A percentile compares a stretch with the other conserved stretches of the same genome.
phyloP scores from a whole-genome alignment of 2,888 invertebrate genomes.

The Leptura quadrifasciata region DNA sequence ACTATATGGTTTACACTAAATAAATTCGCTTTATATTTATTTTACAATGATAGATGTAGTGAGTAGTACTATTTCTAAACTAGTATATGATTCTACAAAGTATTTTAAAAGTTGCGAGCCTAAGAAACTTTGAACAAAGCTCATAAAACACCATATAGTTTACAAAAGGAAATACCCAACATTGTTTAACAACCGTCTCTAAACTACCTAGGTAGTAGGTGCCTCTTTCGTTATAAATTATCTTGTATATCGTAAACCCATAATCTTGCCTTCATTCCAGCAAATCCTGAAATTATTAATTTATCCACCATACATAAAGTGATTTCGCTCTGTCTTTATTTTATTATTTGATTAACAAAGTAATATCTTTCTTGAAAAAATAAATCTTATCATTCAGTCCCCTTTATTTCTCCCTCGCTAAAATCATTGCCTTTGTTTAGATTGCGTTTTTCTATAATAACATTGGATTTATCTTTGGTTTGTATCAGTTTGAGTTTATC shows the following conservation, averaged over 20 bases:
- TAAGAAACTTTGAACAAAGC: no score
- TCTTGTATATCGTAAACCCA: background rate
- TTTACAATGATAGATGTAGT: no score
- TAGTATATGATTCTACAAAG: no score
- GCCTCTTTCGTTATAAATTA: no score
- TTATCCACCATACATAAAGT: background rate
- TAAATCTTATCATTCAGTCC: background rate
- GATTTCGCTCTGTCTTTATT: background rate
- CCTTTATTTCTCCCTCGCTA: background rate
- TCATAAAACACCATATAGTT: no score
- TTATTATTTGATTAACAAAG: background rate
- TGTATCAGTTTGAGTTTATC: constrained; percentile 9
- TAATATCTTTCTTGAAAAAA: background rate
- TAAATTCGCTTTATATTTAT: no score
- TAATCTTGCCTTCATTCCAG: background rate
- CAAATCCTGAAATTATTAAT: background rate
- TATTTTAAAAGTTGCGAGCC: no score
- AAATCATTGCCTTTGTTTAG: constrained; percentile 2
- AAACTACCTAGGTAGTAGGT: no score
- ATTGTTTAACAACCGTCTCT: no score
- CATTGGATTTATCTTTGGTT: constrained; percentile 8
- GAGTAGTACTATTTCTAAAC: no score
- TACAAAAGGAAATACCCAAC: no score
- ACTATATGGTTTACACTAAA: no score
- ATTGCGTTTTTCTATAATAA: background rate